These are phyloP conservation scores for Peucedramus taeniatus DNA, from an alignment of 2,113 vertebrate genomes.

Conservation along the genomic window DNA sequence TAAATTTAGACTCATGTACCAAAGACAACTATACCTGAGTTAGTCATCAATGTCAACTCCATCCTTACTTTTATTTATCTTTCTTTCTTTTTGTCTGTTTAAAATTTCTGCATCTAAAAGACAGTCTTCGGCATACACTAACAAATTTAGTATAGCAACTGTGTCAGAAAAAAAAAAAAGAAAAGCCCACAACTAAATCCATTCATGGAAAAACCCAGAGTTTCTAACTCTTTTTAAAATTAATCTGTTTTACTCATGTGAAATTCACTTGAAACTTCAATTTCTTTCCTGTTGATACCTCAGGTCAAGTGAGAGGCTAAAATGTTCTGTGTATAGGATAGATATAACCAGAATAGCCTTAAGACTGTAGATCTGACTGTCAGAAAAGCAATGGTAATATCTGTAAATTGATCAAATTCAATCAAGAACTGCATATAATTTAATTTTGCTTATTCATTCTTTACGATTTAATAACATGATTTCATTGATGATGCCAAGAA, in stretches of 20 bases:
- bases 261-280: background rate
- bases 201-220: rapidly evolving
- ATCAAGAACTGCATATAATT: background rate
- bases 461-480: background rate
- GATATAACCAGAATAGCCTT: background rate
- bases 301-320: background rate
- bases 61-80: background rate
- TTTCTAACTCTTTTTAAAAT: background rate
- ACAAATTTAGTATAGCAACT: background rate
- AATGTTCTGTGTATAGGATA: background rate
- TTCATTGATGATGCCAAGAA: background rate
- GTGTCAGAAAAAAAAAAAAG: background rate
- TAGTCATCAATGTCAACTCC: background rate
- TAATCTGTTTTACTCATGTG: background rate
- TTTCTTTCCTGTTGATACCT: background rate
- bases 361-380: background rate
- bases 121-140: background rate
- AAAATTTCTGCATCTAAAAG: background rate
- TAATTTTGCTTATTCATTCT: background rate
- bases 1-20: background rate
- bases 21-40: background rate
- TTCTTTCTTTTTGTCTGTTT: background rate
- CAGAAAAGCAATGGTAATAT: background rate
- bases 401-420: background rate
- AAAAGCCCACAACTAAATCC: rapidly evolving